Percentiles rank a stretch among this genome's conserved stretches.
Conservation (phyloP, 2,888 invertebrate species). For the Hypomecis punctinalis region DNA sequence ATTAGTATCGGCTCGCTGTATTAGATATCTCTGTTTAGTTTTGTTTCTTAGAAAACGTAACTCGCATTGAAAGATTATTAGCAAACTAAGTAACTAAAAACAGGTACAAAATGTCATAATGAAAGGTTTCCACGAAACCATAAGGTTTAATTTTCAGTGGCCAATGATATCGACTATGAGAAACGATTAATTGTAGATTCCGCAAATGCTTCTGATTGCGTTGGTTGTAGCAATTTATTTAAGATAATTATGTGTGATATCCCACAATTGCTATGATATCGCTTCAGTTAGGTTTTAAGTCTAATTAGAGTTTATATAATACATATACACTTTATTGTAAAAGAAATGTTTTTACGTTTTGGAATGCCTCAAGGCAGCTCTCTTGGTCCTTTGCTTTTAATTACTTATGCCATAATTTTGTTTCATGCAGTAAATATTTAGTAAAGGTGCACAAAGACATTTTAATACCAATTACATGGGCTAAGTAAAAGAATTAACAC, state of each 20-base stretch:
- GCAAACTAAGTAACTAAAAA: conserved; percentile 9
- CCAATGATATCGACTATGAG: conserved; percentile 8
- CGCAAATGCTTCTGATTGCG: conserved; percentile 23
- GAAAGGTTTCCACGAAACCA: conserved; percentile 24
- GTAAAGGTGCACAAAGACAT: conserved; percentile 1
- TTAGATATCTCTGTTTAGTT: conserved; percentile 37
- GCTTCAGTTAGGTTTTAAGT: background rate
- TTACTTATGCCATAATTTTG: conserved; percentile 3
- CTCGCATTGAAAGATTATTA: conserved; percentile 35
- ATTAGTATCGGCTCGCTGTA: background rate
- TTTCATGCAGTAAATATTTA: conserved; percentile 8
- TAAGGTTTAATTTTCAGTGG: conserved; percentile 24
- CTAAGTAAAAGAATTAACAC: conserved; percentile 20
- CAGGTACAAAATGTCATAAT: conserved; percentile 18
- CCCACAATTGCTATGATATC: background rate
- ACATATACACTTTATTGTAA: background rate
- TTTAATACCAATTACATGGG: conserved; percentile 20
- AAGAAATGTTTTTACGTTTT: background rate
- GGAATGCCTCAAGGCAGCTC: conserved; percentile 5
- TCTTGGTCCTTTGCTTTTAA: conserved; percentile 13
- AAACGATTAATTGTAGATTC: conserved; percentile 27
- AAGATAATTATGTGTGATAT: background rate
- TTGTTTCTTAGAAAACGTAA: conserved; percentile 42
- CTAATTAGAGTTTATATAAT: background rate
- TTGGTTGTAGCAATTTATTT: conserved; percentile 7